Evolutionary conservation across 2,888 invertebrate species (phyloP).

Genomic region (Stomorhina lunata): DNA sequence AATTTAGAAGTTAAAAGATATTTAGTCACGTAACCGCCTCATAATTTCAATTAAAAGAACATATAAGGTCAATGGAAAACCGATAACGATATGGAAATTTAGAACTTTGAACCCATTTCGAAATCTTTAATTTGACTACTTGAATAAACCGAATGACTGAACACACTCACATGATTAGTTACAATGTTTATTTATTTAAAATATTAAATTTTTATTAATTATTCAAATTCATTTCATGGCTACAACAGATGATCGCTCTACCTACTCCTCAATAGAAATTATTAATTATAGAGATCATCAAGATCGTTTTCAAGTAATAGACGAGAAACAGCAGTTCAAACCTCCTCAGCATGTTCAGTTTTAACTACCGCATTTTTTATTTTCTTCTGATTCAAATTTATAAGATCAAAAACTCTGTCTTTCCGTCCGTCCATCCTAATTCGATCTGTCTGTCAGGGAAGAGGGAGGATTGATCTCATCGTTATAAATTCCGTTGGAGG

Average conservation of each 20-base stretch:
- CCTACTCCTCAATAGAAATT: too few species aligned
- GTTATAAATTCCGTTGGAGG: background rate
- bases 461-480: background rate
- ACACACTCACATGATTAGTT: background rate
- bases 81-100: too few species aligned
- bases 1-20: too few species aligned
- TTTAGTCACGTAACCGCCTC: too few species aligned
- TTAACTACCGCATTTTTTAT: slow-evolving; percentile 48
- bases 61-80: too few species aligned
- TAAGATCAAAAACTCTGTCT: too few species aligned
- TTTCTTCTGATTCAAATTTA: too few species aligned
- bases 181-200: background rate
- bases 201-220: slow-evolving; percentile 15
- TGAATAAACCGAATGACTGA: too few species aligned
- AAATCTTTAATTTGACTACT: too few species aligned
- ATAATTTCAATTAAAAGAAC: too few species aligned
- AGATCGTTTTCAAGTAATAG: slow-evolving; percentile 15
- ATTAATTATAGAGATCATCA: slow-evolving; percentile 35
- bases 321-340: background rate
- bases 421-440: too few species aligned
- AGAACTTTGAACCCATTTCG: too few species aligned
- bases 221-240: slow-evolving; percentile 4
- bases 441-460: background rate
- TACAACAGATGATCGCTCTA: background rate
- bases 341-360: slow-evolving; percentile 33